Evolutionary conservation across 2,113 vertebrate species (phyloP).

Genomic region (Morone chrysops): DNA sequence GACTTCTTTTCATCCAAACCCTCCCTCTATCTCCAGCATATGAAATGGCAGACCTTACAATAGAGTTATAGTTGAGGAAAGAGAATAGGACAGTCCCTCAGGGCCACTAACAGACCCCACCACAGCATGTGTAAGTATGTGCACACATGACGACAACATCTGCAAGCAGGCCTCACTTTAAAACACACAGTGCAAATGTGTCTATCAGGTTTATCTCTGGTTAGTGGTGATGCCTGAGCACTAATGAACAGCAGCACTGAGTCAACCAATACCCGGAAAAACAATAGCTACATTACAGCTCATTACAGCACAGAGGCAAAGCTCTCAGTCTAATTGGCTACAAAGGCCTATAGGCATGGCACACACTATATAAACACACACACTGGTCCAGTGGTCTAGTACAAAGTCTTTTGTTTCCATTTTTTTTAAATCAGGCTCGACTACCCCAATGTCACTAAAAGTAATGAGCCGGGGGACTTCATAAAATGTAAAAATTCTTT

Average conservation of each 20-base stretch:
- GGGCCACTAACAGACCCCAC: slow-evolving; percentile 46
- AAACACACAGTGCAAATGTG: background rate
- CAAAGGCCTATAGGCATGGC: slow-evolving; percentile 20
- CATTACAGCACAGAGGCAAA: slow-evolving; percentile 38
- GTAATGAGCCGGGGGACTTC: background rate
- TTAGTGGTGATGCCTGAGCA: background rate
- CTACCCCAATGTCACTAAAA: background rate
- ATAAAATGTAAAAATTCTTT: too few species aligned
- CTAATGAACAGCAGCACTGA: slow-evolving; percentile 18
- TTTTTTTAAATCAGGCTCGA: background rate
- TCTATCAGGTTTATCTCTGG: background rate
- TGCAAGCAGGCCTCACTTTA: slow-evolving; percentile 9
- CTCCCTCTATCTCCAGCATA: slow-evolving; percentile 43
- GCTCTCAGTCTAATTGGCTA: slow-evolving; percentile 43
- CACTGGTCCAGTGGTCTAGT: background rate
- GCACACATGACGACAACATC: background rate
- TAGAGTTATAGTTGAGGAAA: slow-evolving; percentile 43
- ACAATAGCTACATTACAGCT: slow-evolving; percentile 34
- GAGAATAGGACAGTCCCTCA: slow-evolving; percentile 30
- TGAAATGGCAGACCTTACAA: slow-evolving; percentile 55
- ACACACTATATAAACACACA: slow-evolving; percentile 4
- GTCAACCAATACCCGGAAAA: slow-evolving; percentile 26
- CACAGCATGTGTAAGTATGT: background rate
- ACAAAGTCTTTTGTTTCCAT: slow-evolving; percentile 1
- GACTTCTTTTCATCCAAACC: slow-evolving; percentile 49